Evolutionary conservation across 2,888 invertebrate species (phyloP).

Genomic region (Nephrotoma appendiculata): DNA sequence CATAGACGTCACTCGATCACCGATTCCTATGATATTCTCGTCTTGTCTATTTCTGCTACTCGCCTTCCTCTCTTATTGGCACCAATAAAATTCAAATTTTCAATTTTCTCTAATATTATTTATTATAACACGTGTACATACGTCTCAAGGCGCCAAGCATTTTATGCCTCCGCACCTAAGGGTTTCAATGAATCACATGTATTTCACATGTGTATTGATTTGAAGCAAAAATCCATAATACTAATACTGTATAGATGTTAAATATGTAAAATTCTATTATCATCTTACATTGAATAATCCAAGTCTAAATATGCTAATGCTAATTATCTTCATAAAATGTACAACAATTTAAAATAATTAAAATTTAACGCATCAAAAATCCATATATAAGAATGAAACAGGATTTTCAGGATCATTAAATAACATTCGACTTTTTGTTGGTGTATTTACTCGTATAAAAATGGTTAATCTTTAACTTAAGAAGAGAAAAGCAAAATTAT

Average conservation of each 20-base stretch:
- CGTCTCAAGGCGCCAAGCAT: too few relatives aligned
- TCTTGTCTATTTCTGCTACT: too few relatives aligned
- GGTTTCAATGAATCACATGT: background rate
- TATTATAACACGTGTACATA: too few relatives aligned
- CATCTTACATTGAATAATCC: background rate
- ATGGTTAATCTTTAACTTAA: background rate
- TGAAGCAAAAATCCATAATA: background rate
- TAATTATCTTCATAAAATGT: background rate
- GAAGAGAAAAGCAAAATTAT: background rate
- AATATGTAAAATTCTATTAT: background rate
- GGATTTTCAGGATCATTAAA: background rate
- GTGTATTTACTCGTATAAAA: background rate
- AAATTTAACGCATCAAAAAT: background rate
- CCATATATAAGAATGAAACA: background rate
- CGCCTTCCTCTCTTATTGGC: too few relatives aligned
- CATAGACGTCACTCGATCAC: too few relatives aligned
- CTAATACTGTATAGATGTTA: background rate
- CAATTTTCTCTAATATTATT: too few relatives aligned
- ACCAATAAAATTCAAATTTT: too few relatives aligned
- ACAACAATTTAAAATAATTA: background rate
- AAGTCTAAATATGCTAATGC: background rate
- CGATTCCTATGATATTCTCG: too few relatives aligned
- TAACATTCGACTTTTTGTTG: background rate
- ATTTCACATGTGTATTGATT: background rate
- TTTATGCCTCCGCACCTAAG: too few relatives aligned